Percentiles rank a stretch among this genome's conserved stretches.
These are phyloP conservation scores for Cheilosia pagana DNA, from an alignment of 2,888 invertebrate genomes.

Conservation along the genomic window DNA sequence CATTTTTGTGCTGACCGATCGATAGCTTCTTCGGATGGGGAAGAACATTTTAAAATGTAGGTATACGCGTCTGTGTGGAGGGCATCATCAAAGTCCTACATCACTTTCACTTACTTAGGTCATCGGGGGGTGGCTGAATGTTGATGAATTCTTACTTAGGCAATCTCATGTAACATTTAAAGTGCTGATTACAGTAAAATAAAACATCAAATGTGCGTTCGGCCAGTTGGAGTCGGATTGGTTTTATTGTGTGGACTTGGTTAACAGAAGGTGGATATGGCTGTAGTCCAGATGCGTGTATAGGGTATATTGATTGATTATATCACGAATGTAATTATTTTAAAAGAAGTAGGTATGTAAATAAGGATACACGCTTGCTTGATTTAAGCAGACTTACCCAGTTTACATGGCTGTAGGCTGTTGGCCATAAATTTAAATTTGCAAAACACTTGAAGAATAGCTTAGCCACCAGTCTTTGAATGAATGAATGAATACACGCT, in stretches of 20 bases:
- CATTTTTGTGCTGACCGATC: slow-evolving; percentile 74
- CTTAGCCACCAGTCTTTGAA: no score
- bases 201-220: slow-evolving; percentile 28
- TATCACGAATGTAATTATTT: neutral
- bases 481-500: no score
- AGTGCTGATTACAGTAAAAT: slow-evolving; percentile 62
- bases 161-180: slow-evolving; percentile 60
- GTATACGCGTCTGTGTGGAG: neutral
- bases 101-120: slow-evolving; percentile 64
- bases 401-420: no score
- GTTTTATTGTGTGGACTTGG: slow-evolving; percentile 7
- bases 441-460: no score
- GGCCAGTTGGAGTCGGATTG: slow-evolving; percentile 18
- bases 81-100: slow-evolving; percentile 54
- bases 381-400: no score
- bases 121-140: slow-evolving; percentile 4
- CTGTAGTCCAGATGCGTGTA: neutral
- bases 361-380: no score
- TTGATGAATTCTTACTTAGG: slow-evolving; percentile 59
- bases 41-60: slow-evolving; percentile 29
- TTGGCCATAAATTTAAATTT: no score
- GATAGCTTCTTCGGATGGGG: slow-evolving; percentile 60
- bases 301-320: neutral
- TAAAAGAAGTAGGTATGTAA: no score
- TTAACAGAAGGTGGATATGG: neutral